Conservation (phyloP, 2,888 invertebrate species). For the Alloplasta piceator region DNA sequence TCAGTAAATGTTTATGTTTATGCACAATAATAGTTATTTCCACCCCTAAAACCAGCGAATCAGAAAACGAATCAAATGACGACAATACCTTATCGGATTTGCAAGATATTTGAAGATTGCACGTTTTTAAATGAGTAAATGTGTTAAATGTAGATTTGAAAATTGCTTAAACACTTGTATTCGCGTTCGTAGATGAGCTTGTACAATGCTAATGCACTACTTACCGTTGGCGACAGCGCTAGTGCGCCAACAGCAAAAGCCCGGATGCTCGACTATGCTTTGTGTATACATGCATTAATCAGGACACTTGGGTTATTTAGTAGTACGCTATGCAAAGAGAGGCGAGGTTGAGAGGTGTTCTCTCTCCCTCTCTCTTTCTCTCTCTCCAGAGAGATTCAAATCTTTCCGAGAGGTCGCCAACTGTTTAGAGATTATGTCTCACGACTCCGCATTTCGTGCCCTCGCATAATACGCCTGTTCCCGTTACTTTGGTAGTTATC, state of each 20-base stretch:
- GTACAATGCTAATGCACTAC: conserved; percentile 68
- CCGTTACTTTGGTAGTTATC: conserved; percentile 63
- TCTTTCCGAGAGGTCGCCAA: conserved; percentile 66
- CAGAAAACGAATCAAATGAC: too few relatives aligned
- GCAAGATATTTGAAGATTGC: too few relatives aligned
- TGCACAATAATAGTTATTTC: too few relatives aligned
- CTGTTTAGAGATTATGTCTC: conserved; percentile 72
- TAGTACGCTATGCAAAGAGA: conserved; percentile 33
- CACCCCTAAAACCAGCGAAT: too few relatives aligned
- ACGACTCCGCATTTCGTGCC: conserved; percentile 70
- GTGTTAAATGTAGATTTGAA: too few relatives aligned
- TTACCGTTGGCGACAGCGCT: conserved; percentile 49
- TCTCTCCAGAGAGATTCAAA: conserved; percentile 66
- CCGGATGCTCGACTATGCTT: conserved; percentile 5
- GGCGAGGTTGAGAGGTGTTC: conserved; percentile 25
- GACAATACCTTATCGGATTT: too few relatives aligned
- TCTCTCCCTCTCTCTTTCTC: conserved; percentile 16
- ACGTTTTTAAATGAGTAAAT: too few relatives aligned
- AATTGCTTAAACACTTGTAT: conserved; percentile 16
- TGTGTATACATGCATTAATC: conserved; percentile 70
- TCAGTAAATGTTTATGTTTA: too few relatives aligned
- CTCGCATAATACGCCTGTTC: conserved; percentile 71
- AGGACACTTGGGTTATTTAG: conserved; percentile 67
- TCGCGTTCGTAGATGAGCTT: conserved; percentile 61
- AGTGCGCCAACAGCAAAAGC: conserved; percentile 26